These are phyloP conservation scores for Netelia inedita DNA, from an alignment of 2,888 invertebrate species.

Conservation along the genomic window DNA sequence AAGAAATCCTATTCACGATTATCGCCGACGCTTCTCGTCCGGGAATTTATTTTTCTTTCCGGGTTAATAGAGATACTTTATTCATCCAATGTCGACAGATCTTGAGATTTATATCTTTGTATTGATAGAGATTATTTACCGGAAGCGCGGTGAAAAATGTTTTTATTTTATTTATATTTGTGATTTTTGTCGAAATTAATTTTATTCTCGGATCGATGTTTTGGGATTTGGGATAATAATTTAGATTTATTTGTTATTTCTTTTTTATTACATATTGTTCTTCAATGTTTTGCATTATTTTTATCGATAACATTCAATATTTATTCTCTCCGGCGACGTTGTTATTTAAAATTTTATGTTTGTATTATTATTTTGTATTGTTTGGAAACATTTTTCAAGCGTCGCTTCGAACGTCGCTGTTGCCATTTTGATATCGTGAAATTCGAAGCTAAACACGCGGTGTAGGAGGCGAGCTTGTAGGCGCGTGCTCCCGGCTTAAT, in stretches of 20 bases:
- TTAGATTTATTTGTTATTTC: not conserved
- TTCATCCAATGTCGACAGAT: not conserved
- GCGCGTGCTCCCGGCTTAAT: slow-evolving; percentile 56
- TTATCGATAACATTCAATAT: not conserved
- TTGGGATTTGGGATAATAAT: too few relatives aligned
- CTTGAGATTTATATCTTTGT: not conserved
- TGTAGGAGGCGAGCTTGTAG: slow-evolving; percentile 34
- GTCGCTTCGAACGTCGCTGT: not conserved
- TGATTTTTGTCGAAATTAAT: too few relatives aligned
- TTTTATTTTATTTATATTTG: too few relatives aligned
- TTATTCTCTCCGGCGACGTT: not conserved
- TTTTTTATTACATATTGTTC: not conserved
- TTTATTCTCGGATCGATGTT: too few relatives aligned
- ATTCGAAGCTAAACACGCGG: slow-evolving; percentile 38
- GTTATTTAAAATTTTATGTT: not conserved
- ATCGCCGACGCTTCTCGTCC: not conserved
- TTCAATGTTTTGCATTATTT: not conserved
- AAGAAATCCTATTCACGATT: not conserved
- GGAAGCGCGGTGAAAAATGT: too few relatives aligned
- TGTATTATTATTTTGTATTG: not conserved
- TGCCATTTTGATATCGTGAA: slow-evolving; percentile 20
- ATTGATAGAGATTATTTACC: not conserved
- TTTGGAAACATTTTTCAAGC: slow-evolving; percentile 6
- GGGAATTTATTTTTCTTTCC: not conserved
- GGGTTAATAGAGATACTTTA: not conserved